A percentile compares a stretch with the other conserved stretches of the same genome.
Conservation (phyloP, 2,113 vertebrate species). For the Cyphomyrus plagiostoma region DNA sequence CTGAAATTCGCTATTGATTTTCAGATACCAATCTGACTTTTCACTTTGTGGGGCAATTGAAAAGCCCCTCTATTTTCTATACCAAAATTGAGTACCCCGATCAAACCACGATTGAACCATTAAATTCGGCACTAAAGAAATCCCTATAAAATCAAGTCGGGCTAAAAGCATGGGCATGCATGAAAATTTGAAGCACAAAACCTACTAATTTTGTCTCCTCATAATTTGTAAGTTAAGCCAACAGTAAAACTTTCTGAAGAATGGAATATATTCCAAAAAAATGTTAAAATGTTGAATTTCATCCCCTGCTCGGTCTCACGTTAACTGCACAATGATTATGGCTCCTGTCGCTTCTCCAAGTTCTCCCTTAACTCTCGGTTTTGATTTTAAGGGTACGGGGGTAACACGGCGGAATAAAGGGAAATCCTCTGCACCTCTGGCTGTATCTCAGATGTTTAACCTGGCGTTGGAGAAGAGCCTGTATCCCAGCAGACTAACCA, state of each 20-base stretch:
- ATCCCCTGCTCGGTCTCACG: neutral
- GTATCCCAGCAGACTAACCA: neutral
- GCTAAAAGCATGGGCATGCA: neutral
- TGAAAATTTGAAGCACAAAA: neutral
- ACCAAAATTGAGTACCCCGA: constrained; percentile 1
- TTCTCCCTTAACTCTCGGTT: neutral
- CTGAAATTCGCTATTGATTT: constrained; percentile 16
- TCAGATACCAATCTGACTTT: constrained; percentile 4
- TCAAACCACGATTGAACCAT: constrained; percentile 7
- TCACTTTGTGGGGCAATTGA: constrained; percentile 12
- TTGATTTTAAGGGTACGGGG: neutral
- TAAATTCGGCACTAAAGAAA: neutral
- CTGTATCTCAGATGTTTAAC: neutral
- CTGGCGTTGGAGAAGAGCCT: constrained; percentile 4
- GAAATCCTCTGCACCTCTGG: neutral
- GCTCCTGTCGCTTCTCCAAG: no score
- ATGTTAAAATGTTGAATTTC: neutral
- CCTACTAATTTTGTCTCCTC: neutral
- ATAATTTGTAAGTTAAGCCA: neutral
- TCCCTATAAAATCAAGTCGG: neutral
- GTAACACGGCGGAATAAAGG: neutral
- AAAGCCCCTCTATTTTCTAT: constrained; percentile 2
- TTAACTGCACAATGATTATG: neutral
- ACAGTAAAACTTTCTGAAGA: neutral
- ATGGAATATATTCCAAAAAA: neutral